Conservation (phyloP, 2,888 invertebrate species). For the Crossocerus cetratus region DNA sequence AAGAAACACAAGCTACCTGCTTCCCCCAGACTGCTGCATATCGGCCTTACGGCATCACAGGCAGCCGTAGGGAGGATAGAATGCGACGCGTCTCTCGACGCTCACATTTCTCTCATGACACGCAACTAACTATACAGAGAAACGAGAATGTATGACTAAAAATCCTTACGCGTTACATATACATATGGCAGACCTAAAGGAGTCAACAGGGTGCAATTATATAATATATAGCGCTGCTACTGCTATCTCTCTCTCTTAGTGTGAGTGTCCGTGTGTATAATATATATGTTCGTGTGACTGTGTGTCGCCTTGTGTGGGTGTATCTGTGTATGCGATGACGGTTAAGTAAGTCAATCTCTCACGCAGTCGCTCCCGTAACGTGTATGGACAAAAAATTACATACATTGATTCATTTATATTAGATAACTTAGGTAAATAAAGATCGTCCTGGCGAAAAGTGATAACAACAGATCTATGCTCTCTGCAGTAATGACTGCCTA, state of each 20-base stretch:
- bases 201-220: constrained; percentile 56
- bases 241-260: constrained; percentile 7
- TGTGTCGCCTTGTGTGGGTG: constrained; percentile 40
- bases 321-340: constrained; percentile 48
- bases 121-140: constrained; percentile 60
- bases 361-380: constrained; percentile 62
- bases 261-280: constrained; percentile 27
- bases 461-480: constrained; percentile 52
- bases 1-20: constrained; percentile 58
- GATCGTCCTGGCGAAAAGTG: constrained; percentile 61
- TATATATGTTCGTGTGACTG: constrained; percentile 15
- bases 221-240: constrained; percentile 33
- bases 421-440: constrained; percentile 63
- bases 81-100: constrained; percentile 14
- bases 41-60: constrained; percentile 18
- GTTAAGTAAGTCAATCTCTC: constrained; percentile 74
- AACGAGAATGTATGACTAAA: constrained; percentile 48
- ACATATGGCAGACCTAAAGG: constrained; percentile 71
- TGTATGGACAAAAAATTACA: constrained; percentile 58
- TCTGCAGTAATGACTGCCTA: neutral
- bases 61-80: constrained; percentile 48
- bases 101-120: constrained; percentile 37
- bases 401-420: constrained; percentile 55
- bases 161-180: constrained; percentile 62
- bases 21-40: constrained; percentile 20